Evolutionary conservation across 37 sponge, comb jelly and placozoan species (phyloP).

Genomic region (Geodia barretti): DNA sequence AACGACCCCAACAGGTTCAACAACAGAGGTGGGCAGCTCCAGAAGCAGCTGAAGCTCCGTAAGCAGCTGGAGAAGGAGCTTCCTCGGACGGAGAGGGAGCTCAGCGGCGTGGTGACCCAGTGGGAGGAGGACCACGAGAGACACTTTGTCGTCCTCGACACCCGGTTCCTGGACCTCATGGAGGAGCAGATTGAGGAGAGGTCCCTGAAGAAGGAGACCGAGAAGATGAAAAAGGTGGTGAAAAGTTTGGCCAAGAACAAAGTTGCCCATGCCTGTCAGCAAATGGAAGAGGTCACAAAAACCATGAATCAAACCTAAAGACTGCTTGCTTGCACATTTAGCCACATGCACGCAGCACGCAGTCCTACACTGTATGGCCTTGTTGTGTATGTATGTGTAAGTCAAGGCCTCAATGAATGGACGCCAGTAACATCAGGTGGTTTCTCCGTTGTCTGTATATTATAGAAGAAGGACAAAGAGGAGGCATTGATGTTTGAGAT

Average conservation of each 20-base stretch:
- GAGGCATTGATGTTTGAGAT: conserved; percentile 66
- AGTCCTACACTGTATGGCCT: no score
- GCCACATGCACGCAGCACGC: background rate
- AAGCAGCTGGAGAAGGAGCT: conserved; percentile 76
- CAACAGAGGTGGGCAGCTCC: conserved; percentile 86
- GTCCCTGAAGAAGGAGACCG: conserved; percentile 38
- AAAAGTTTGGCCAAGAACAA: no score
- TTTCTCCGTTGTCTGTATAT: no score
- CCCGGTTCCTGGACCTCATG: conserved; percentile 68
- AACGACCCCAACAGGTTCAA: conserved; percentile 69
- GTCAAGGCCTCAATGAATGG: no score
- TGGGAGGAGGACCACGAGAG: conserved; percentile 73
- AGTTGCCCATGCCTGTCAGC: no score
- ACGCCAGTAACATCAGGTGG: no score
- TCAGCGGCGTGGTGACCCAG: conserved; percentile 36
- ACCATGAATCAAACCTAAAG: no score
- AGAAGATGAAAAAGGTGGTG: conserved; percentile 65
- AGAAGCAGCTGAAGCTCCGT: conserved; percentile 73
- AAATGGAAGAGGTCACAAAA: no score
- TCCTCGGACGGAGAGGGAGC: conserved; percentile 71
- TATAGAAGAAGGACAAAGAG: conserved; percentile 65
- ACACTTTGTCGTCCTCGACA: conserved; percentile 55
- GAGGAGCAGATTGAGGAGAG: conserved; percentile 52
- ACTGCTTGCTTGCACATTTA: no score
- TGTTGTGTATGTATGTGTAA: no score